Evolutionary conservation across 2,888 invertebrate genomes (phyloP).

Genomic region (Pseudoips prasinana): DNA sequence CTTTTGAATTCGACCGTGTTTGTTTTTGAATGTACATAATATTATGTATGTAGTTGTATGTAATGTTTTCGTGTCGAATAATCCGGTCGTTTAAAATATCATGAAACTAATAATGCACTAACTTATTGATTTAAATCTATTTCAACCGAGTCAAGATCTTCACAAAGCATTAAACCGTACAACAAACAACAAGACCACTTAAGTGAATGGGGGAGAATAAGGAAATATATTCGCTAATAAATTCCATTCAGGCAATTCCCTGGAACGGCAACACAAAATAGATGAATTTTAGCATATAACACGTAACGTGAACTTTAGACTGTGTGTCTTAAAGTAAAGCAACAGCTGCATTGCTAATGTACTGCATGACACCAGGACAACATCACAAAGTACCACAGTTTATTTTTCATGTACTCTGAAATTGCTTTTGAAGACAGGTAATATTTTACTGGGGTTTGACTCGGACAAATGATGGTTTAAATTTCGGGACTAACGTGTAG

Average conservation of each 20-base stretch:
- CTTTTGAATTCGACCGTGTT: too few relatives aligned
- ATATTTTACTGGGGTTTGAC: conserved; percentile 22
- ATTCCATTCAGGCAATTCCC: conserved; percentile 49
- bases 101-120: too few relatives aligned
- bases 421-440: conserved; percentile 22
- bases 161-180: too few relatives aligned
- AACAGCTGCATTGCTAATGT: conserved; percentile 30
- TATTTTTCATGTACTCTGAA: conserved; percentile 26
- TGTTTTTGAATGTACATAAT: too few relatives aligned
- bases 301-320: conserved; percentile 25
- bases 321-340: conserved; percentile 19
- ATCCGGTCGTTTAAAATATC: too few relatives aligned
- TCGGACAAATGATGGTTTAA: conserved; percentile 16
- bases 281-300: conserved; percentile 49
- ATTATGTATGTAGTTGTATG: too few relatives aligned
- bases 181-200: too few relatives aligned
- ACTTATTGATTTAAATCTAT: too few relatives aligned
- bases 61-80: too few relatives aligned
- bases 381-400: conserved; percentile 9
- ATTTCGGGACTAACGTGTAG: conserved; percentile 4
- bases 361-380: conserved; percentile 10
- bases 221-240: too few relatives aligned
- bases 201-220: too few relatives aligned
- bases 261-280: conserved; percentile 42
- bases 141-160: too few relatives aligned